Percentiles rank a stretch among this genome's conserved stretches.
Evolutionary conservation across 2,888 invertebrate species (phyloP).

Genomic region (Trichopria drosophilae): DNA sequence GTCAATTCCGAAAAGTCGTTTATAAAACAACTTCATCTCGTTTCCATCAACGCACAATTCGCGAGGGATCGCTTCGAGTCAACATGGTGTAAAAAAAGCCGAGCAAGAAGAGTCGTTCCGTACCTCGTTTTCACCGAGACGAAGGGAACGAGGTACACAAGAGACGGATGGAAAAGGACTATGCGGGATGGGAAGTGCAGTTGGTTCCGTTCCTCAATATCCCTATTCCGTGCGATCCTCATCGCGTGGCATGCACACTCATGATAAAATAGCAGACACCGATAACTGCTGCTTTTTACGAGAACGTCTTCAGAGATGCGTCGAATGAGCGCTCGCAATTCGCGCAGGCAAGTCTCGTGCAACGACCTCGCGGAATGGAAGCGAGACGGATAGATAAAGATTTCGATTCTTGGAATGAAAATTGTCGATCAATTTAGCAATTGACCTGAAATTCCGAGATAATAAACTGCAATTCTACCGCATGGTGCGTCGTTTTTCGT

Average conservation of each 20-base stretch:
- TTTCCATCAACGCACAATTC: no score
- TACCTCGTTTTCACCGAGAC: no score
- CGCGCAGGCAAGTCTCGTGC: constrained; percentile 32
- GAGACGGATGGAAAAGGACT: no score
- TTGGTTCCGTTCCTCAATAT: no score
- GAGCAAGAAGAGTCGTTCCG: no score
- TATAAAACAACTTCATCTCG: no score
- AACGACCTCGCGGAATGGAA: constrained; percentile 41
- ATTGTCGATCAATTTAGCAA: constrained; percentile 56
- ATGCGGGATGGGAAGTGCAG: no score
- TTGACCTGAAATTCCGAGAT: constrained; percentile 54
- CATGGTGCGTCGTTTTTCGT: constrained; percentile 30
- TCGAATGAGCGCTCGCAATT: constrained; percentile 37
- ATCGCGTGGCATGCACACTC: constrained; percentile 38
- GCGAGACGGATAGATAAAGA: constrained; percentile 41
- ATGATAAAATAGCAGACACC: constrained; percentile 51
- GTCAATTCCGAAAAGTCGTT: no score
- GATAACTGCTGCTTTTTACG: constrained; percentile 53
- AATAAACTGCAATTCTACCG: constrained; percentile 50
- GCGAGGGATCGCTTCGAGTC: no score
- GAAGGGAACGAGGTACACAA: no score
- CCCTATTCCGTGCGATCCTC: constrained; percentile 27
- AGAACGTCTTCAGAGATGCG: constrained; percentile 37
- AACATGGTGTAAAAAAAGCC: no score
- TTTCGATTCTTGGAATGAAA: constrained; percentile 55